Conservation (phyloP, 92 coral and sea anemone genomes). For the Phenganax subtilis region DNA sequence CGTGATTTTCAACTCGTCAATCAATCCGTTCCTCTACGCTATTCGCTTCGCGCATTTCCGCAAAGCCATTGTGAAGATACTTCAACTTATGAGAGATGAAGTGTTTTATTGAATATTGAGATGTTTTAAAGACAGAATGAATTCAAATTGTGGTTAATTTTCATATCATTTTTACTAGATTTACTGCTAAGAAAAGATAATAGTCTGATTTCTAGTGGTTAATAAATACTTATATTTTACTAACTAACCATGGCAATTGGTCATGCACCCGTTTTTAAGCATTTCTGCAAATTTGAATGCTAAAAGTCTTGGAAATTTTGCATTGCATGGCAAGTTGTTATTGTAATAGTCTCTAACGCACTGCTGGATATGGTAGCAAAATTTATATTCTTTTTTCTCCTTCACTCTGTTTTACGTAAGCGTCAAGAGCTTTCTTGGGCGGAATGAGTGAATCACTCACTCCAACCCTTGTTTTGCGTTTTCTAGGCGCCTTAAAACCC, state of each 20-base stretch:
- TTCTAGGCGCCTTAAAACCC: constrained; percentile 48
- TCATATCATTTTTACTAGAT: too few species aligned
- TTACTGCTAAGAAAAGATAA: too few species aligned
- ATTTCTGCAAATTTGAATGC: too few species aligned
- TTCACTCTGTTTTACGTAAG: constrained; percentile 64
- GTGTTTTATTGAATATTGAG: not conserved
- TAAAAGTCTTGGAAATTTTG: too few species aligned
- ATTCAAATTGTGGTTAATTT: not conserved
- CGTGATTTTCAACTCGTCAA: constrained; percentile 19
- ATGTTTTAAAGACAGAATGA: not conserved
- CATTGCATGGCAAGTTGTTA: too few species aligned
- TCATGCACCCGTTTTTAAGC: too few species aligned
- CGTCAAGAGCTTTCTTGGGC: constrained; percentile 79
- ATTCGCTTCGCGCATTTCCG: constrained; percentile 25
- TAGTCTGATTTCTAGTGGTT: too few species aligned
- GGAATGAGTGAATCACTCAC: constrained; percentile 85
- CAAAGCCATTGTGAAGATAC: constrained; percentile 16
- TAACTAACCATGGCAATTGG: too few species aligned
- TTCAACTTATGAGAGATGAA: not conserved
- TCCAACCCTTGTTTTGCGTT: constrained; percentile 66
- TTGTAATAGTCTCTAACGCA: not conserved
- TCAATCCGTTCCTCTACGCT: constrained; percentile 32
- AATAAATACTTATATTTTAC: too few species aligned
- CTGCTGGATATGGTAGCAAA: not conserved
- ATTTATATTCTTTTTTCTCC: constrained; percentile 45